These are phyloP conservation scores for Dolomedes plantarius DNA, from an alignment of 2,888 invertebrate genomes.

Conservation along the genomic window DNA sequence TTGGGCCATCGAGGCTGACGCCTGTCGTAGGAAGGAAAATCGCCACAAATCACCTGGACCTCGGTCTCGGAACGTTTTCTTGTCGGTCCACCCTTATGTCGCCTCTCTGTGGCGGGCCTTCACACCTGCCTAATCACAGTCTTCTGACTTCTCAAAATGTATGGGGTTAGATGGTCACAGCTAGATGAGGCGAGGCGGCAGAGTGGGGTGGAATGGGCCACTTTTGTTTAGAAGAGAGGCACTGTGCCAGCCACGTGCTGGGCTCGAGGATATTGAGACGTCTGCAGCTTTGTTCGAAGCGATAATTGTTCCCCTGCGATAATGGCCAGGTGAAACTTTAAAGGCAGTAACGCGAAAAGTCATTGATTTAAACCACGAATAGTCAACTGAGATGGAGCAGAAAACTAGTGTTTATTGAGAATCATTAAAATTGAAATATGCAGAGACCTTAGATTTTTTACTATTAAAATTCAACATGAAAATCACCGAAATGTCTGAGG, in stretches of 20 bases:
- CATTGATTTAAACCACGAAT: no score
- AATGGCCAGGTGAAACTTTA: no score
- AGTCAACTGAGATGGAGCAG: no score
- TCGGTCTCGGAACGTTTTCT: background rate
- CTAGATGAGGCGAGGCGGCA: background rate
- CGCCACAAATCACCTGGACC: conserved; percentile 14
- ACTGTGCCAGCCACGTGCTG: conserved; percentile 1
- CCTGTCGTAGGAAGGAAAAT: conserved; percentile 14
- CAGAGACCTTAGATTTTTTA: no score
- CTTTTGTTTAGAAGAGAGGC: background rate
- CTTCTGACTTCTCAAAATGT: background rate
- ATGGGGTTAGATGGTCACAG: conserved; percentile 9
- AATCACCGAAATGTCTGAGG: no score
- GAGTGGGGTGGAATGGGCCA: background rate
- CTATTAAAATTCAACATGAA: no score
- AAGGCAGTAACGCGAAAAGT: no score
- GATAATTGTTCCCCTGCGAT: no score
- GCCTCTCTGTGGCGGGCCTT: background rate
- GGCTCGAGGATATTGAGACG: background rate
- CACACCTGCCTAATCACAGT: conserved; percentile 14
- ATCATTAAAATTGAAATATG: no score
- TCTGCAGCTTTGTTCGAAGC: no score
- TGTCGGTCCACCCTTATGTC: background rate
- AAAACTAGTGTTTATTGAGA: no score
- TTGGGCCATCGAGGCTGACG: background rate